Evolutionary conservation across 2,797 vertebrate species (phyloP), one percentile per base, ranked within the genome.

Genomic region (Catostomus latipinnis): DNA sequence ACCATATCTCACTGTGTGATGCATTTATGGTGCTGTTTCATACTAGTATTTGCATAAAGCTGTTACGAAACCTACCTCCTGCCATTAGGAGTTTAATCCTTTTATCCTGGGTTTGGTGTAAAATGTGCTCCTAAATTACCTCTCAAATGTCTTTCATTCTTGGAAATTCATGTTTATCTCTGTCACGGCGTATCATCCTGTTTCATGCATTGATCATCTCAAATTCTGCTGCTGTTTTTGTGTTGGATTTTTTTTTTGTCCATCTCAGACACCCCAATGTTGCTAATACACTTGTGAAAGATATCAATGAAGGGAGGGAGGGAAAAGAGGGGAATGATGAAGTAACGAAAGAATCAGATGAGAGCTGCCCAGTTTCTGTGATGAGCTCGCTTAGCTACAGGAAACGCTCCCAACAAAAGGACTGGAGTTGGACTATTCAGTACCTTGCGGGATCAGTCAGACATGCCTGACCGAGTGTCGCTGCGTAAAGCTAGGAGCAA

Each of bases 361-460:
- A 93, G 85, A 90, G 60, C 87, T 92, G 96, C 78, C 94, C 97
- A 0, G 86, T 93, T 83, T 98, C 97, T 0, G 96, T 93, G 74
- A 92, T 96, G 93, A 99, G 98, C 88, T 96, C 95, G 18, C 94
- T 99, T 49, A 99, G 98, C 93, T 99, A 99, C 90, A 93, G 98
- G 88, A 98, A 96, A 85, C 95, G 98, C 8, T 93, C 93, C 12
- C 91, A 94, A 85, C 90, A 97, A 68, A 98, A 98, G 89, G 97
- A 98, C 85, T 97, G 97, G 82, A 96, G 16, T 18, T 18, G 16
- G 16, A 18, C 93, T 99, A 75, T 96, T 99, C 81, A 96, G 92
- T 14, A 81, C 96, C 3, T 92, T 98, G 8, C 94, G 95, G 52
- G 96, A 98, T 87, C 92, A 95, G 72, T 86, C 95, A 0, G 91